Evolutionary conservation across 2,888 invertebrate genomes (phyloP).

Genomic region (Barypeithes pellucidus): DNA sequence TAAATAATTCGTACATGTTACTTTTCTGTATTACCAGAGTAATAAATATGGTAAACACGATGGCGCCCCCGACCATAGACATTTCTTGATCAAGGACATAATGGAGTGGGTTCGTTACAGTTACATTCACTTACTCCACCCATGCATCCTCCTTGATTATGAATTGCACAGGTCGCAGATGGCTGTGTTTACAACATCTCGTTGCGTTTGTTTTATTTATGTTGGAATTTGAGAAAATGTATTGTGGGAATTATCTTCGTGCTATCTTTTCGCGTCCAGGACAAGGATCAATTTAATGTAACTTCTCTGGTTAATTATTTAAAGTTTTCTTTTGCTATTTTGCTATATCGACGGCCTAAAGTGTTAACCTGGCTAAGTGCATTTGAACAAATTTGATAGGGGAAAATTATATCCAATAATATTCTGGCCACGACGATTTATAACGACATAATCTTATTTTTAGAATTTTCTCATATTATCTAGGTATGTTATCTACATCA

Average conservation of each 20-base stretch:
- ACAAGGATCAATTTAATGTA: too few relatives aligned
- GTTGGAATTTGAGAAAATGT: neutral
- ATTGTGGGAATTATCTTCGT: neutral
- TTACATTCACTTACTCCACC: slow-evolving; percentile 62
- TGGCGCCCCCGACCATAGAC: slow-evolving; percentile 46
- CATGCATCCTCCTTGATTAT: slow-evolving; percentile 53
- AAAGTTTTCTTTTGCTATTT: too few relatives aligned
- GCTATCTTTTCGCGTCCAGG: too few relatives aligned
- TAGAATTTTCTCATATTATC: too few relatives aligned
- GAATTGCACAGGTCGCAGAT: slow-evolving; percentile 35
- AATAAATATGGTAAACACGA: slow-evolving; percentile 28
- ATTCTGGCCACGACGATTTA: too few relatives aligned
- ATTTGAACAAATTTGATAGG: too few relatives aligned
- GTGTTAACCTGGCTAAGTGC: too few relatives aligned
- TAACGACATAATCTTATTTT: too few relatives aligned
- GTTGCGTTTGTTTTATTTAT: neutral
- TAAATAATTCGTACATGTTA: neutral
- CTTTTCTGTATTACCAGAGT: neutral
- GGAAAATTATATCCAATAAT: too few relatives aligned
- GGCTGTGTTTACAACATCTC: slow-evolving; percentile 8
- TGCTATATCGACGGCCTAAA: too few relatives aligned
- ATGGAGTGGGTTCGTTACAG: slow-evolving; percentile 62
- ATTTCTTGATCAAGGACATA: slow-evolving; percentile 58
- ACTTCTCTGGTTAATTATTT: too few relatives aligned
- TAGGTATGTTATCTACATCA: too few relatives aligned